Base-by-base conservation (phyloP, 2,797 vertebrate species). In the Clangula hyemalis region DNA sequence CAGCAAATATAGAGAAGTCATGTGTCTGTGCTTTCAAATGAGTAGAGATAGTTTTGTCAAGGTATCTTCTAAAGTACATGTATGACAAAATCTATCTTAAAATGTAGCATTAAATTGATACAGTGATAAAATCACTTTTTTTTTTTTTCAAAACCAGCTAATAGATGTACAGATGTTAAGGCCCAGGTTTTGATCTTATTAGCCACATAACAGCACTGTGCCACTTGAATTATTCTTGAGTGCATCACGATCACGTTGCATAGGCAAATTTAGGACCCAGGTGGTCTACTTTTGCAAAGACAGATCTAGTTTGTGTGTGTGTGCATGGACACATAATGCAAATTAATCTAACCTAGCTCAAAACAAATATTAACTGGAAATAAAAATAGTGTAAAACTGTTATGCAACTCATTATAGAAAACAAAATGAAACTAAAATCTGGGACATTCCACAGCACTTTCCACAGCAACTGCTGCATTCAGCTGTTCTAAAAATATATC, bases 391-490 rank as follows among this genome's bases (percentile, higher is more conserved):
- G 20, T 27, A 58, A 75, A 20, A 45, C 21, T 24, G 10, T 45
- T 38, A 39, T 15, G 56, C 4, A 10, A 60, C 24, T 71, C 10
- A 32, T 36, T 28, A 36, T 1, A 85, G 61, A 81, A 93, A 75
- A 69, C 47, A 71, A 69, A 77, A 60, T 24, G 28, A 78, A 92
- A 30, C 58, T 3, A 65, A 69, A 57, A 91, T 0, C 47, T 34
- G 11, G 34, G 72, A 16, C 24, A 27, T 79, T 66, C 64, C 62
- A 41, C 41, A 66, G 58, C 58, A 58, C 61, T 45, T 74, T 30
- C 75, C 75, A 75, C 53, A 89, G 65, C 68, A 89, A 91, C 64
- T 79, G 72, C 62, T 78, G 53, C 88, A 58, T 83, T 93, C 81
- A 79, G 47, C 69, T 66, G 62, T 69, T 71, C 73, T 86, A 83